Evolutionary conservation across 2,797 vertebrate species (phyloP).

Genomic region (Dallia pectoralis): DNA sequence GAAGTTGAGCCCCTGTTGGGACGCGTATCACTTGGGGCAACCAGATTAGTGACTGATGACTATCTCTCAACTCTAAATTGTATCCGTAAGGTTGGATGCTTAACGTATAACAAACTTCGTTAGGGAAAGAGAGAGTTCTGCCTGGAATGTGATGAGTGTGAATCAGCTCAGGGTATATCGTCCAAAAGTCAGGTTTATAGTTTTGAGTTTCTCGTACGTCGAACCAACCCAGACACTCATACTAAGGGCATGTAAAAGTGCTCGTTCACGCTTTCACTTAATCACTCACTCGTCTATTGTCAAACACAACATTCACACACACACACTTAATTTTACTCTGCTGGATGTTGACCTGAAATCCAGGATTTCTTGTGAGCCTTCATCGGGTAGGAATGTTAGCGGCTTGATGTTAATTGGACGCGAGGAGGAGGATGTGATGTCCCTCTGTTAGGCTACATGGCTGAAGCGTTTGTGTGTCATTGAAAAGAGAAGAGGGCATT

Average conservation of each 20-base stretch:
- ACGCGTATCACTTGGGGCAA: slow-evolving; percentile 12
- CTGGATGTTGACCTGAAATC: too few species aligned
- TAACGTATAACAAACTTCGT: neutral
- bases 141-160: neutral
- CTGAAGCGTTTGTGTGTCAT: neutral
- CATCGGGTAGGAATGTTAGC: neutral
- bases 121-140: neutral
- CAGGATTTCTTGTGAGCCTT: neutral
- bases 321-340: too few species aligned
- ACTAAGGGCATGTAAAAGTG: too few species aligned
- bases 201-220: too few species aligned
- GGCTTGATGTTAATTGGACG: neutral
- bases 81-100: neutral
- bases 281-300: too few species aligned
- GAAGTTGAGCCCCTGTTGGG: neutral
- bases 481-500: neutral
- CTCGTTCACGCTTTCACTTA: too few species aligned
- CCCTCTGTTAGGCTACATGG: too few species aligned
- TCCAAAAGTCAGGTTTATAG: too few species aligned
- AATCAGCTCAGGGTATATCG: too few species aligned
- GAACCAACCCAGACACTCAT: too few species aligned
- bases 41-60: slow-evolving; percentile 10
- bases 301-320: too few species aligned
- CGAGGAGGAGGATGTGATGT: neutral
- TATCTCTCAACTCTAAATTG: neutral